These are phyloP conservation scores for Ernsta delagoae DNA, from an alignment of 2,888 invertebrate species.

Conservation along the genomic window DNA sequence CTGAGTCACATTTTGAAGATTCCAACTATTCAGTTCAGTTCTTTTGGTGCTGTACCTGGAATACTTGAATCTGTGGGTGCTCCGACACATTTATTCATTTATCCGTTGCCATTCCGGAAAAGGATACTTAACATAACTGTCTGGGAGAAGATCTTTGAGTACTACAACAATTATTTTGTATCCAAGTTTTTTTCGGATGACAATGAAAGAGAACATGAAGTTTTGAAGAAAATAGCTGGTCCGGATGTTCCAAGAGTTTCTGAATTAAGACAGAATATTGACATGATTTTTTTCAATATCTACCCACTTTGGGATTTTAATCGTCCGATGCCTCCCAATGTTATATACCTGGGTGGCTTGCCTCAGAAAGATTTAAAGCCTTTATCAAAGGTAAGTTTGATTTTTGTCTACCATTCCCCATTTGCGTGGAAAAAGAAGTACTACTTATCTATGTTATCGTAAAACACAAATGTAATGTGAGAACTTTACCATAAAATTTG, in stretches of 20 bases:
- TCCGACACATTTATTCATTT: slow-evolving; percentile 20
- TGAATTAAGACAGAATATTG: slow-evolving; percentile 2
- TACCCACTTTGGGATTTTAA: slow-evolving; percentile 38
- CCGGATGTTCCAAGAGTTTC: slow-evolving; percentile 17
- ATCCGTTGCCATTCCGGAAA: slow-evolving; percentile 39
- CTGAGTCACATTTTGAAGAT: slow-evolving; percentile 44
- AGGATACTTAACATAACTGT: neutral
- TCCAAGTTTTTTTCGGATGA: slow-evolving; percentile 31
- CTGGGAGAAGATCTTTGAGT: slow-evolving; percentile 5
- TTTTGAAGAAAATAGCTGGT: slow-evolving; percentile 46
- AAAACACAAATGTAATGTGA: too few species aligned
- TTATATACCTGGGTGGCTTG: slow-evolving; percentile 66
- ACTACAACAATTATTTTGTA: neutral
- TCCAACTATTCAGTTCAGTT: slow-evolving; percentile 45
- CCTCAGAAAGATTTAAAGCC: slow-evolving; percentile 52
- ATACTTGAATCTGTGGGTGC: slow-evolving; percentile 44
- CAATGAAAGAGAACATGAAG: slow-evolving; percentile 39
- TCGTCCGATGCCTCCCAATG: slow-evolving; percentile 62
- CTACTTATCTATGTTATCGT: too few species aligned
- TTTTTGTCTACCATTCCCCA: too few species aligned
- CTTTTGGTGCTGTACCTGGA: slow-evolving; percentile 24
- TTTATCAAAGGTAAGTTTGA: slow-evolving; percentile 50
- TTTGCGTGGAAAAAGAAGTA: slow-evolving; percentile 29
- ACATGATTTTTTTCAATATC: neutral
- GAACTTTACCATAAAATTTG: too few species aligned